These are phyloP conservation scores for Cyphomyrus plagiostoma DNA, from an alignment of 2,113 vertebrate species.

Conservation along the genomic window DNA sequence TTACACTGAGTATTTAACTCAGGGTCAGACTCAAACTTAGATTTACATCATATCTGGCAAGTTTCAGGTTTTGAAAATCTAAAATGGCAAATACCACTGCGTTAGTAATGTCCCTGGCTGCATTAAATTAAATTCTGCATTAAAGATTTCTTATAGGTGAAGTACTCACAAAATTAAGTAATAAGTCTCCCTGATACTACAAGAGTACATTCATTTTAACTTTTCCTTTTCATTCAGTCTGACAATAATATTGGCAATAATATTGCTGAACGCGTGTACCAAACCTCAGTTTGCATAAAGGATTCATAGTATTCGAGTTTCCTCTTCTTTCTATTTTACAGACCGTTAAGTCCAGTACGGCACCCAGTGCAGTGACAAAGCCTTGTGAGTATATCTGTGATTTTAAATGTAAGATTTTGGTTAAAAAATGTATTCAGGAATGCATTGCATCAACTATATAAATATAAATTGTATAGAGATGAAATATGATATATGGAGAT, in stretches of 20 bases:
- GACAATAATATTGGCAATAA: background rate
- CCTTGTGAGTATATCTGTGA: slow-evolving; percentile 11
- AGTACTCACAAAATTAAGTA: background rate
- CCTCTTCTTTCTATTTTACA: background rate
- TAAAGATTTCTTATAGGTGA: background rate
- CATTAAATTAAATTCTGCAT: background rate
- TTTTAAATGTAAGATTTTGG: background rate
- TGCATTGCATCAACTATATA: background rate
- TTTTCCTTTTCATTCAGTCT: background rate
- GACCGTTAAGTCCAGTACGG: background rate
- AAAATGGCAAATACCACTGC: background rate
- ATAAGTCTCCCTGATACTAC: background rate
- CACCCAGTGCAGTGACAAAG: background rate
- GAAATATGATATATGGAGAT: background rate
- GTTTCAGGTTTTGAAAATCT: background rate
- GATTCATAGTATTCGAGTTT: background rate
- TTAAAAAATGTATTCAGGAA: background rate
- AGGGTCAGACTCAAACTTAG: background rate
- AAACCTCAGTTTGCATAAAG: background rate
- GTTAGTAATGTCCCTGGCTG: background rate
- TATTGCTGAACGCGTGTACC: background rate
- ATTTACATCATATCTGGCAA: background rate
- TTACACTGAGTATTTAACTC: background rate
- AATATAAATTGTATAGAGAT: background rate
- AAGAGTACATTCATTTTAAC: background rate